Evolutionary conservation across 2,113 vertebrate species (phyloP).

Genomic region (Steatornis caripensis): DNA sequence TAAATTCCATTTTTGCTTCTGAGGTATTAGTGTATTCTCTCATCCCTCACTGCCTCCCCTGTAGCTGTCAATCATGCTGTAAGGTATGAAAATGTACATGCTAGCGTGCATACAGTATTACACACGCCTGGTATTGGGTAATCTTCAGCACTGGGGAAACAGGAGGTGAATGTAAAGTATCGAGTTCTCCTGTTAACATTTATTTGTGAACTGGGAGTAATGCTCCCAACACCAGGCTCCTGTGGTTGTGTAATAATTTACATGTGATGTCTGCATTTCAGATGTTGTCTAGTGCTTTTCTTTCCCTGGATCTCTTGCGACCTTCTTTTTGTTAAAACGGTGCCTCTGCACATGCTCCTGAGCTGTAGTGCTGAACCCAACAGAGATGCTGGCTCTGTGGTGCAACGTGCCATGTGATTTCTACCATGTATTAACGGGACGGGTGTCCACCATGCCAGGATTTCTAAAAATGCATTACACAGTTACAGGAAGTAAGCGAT

Average conservation of each 20-base stretch:
- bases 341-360: neutral
- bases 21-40: neutral
- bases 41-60: neutral
- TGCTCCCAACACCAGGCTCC: neutral
- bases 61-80: neutral
- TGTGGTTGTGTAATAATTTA: neutral
- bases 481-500: neutral
- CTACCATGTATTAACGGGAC: neutral
- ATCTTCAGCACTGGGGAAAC: neutral
- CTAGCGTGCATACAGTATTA: neutral
- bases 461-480: neutral
- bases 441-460: neutral
- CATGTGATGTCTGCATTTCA: neutral
- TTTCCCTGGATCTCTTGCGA: neutral
- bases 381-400: neutral
- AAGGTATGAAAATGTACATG: neutral
- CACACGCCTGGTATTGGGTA: neutral
- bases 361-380: neutral
- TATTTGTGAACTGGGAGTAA: neutral
- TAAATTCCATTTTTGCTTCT: neutral
- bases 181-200: neutral
- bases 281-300: neutral
- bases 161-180: neutral
- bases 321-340: neutral
- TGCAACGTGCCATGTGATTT: neutral